Evolutionary conservation across 2,888 invertebrate genomes (phyloP).

Genomic region (Dusona sp.): DNA sequence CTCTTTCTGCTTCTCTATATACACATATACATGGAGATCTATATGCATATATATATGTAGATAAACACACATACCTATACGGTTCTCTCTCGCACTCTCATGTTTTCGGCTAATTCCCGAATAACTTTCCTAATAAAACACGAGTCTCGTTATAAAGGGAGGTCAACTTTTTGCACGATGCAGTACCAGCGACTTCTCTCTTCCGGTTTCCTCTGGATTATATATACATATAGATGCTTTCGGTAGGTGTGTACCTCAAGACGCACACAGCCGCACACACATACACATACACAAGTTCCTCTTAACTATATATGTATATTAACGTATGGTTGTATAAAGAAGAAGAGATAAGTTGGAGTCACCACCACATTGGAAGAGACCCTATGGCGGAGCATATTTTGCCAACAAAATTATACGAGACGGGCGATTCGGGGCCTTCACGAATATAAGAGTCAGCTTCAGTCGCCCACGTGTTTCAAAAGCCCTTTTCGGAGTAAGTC

Average conservation of each 20-base stretch:
- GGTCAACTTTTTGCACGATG: constrained; percentile 66
- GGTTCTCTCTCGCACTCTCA: constrained; percentile 53
- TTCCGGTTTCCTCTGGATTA: constrained; percentile 29
- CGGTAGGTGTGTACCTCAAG: constrained; percentile 43
- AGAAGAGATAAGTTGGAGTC: constrained; percentile 45
- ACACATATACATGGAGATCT: not conserved
- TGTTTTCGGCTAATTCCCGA: constrained; percentile 75
- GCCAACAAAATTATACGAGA: constrained; percentile 68
- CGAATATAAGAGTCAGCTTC: constrained; percentile 47
- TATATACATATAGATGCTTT: constrained; percentile 24
- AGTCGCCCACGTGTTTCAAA: constrained; percentile 48
- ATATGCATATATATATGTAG: not conserved
- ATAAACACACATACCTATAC: constrained; percentile 13
- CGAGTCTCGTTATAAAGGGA: constrained; percentile 71
- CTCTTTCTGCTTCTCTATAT: constrained; percentile 32
- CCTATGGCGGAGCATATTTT: constrained; percentile 66
- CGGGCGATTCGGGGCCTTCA: constrained; percentile 39
- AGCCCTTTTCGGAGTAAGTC: constrained; percentile 55
- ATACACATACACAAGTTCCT: not conserved
- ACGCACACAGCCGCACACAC: not conserved
- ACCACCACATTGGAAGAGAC: constrained; percentile 57
- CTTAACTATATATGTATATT: not conserved
- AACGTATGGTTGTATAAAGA: not conserved
- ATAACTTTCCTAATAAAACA: constrained; percentile 79
- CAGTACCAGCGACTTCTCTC: constrained; percentile 48